phyloP scores from a whole-genome alignment of 2,113 vertebrate genomes.

The Urocitellus parryii region DNA sequence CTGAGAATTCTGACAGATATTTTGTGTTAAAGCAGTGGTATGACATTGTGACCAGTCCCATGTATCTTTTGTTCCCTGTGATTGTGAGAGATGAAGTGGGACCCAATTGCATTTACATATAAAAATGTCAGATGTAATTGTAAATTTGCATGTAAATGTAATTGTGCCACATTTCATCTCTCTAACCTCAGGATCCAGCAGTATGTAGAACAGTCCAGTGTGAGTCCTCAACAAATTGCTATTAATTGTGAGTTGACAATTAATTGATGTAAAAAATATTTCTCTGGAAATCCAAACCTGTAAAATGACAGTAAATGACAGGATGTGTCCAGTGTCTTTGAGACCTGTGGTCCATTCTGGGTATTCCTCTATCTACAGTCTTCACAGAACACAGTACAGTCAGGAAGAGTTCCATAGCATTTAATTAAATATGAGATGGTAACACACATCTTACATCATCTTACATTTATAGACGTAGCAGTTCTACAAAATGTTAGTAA shows the following conservation, averaged over 20 bases:
- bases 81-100: not conserved
- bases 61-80: not conserved
- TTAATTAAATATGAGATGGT: constrained; percentile 78
- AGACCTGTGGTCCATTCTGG: not conserved
- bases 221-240: not conserved
- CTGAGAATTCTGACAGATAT: not conserved
- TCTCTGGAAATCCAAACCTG: not conserved
- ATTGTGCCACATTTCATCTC: not conserved
- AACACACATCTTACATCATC: not conserved
- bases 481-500: constrained; percentile 74
- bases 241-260: not conserved
- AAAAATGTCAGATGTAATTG: no score
- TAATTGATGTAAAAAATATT: not conserved
- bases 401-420: constrained; percentile 12
- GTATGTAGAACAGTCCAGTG: not conserved
- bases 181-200: not conserved
- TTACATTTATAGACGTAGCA: constrained; percentile 72
- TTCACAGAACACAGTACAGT: constrained; percentile 28
- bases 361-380: not conserved
- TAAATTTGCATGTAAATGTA: no score
- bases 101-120: no score
- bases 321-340: not conserved
- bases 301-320: not conserved
- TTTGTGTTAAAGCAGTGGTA: not conserved
- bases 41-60: not conserved